These are phyloP conservation scores for Orthonychiurus folsomi DNA, from an alignment of 2,888 invertebrate genomes.

Conservation along the genomic window DNA sequence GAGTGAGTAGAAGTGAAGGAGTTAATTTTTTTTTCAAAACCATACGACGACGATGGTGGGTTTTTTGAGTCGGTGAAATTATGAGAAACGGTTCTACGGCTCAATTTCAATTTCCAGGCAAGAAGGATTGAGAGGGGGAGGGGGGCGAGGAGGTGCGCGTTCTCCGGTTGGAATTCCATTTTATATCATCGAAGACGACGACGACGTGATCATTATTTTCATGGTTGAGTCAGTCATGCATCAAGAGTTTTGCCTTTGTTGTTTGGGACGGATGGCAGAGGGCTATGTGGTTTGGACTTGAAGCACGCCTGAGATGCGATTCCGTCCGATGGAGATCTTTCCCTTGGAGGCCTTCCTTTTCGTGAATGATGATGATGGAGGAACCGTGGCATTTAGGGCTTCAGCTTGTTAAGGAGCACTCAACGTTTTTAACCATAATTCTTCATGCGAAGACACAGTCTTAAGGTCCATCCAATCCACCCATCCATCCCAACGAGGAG, in stretches of 20 bases:
- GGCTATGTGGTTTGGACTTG: too few relatives aligned
- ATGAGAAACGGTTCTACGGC: slow-evolving; percentile 1
- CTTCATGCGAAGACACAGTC: slow-evolving; percentile 1
- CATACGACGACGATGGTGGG: too few relatives aligned
- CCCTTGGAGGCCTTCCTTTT: too few relatives aligned
- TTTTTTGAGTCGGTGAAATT: not conserved
- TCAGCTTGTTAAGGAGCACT: not conserved
- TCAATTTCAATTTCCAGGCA: not conserved
- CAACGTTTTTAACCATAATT: not conserved
- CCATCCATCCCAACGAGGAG: not conserved
- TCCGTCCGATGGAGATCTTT: too few relatives aligned
- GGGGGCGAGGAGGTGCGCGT: not conserved
- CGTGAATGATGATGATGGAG: not conserved
- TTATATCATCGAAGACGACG: not conserved
- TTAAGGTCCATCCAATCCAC: too few relatives aligned
- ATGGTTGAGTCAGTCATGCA: slow-evolving; percentile 1
- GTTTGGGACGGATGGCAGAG: not conserved
- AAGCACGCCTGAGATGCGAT: too few relatives aligned
- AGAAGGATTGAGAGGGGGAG: not conserved
- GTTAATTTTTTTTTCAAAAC: too few relatives aligned
- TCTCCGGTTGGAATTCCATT: not conserved
- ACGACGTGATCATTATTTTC: slow-evolving; percentile 1
- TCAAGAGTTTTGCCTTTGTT: not conserved
- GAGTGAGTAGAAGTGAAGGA: not conserved
- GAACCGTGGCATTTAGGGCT: too few relatives aligned